Evolutionary conservation across 2,113 vertebrate genomes (phyloP).

Genomic region (Epinephelus lanceolatus): DNA sequence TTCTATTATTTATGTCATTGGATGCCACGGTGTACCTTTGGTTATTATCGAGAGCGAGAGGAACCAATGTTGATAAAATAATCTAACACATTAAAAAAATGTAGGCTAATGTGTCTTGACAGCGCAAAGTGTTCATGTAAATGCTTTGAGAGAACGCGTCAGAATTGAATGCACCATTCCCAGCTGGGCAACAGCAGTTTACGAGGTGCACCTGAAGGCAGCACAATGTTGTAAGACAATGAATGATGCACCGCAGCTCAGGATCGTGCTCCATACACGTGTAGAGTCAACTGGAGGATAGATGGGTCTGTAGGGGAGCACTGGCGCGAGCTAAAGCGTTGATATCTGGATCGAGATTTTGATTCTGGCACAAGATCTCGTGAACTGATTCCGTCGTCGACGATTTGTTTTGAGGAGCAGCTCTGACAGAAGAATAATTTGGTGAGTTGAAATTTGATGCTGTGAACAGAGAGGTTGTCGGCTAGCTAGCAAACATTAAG

Average conservation of each 20-base stretch:
- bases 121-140: too few species aligned
- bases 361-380: neutral
- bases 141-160: too few species aligned
- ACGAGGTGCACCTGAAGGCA: too few species aligned
- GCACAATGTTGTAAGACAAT: neutral
- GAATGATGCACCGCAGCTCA: constrained; percentile 30
- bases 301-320: neutral
- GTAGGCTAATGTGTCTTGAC: too few species aligned
- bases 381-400: neutral
- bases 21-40: too few species aligned
- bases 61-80: too few species aligned
- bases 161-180: too few species aligned
- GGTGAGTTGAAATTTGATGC: constrained; percentile 62
- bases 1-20: too few species aligned
- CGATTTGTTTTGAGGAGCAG: neutral
- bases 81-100: too few species aligned
- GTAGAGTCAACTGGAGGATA: neutral
- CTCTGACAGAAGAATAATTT: constrained; percentile 35
- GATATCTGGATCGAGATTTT: neutral
- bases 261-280: constrained; percentile 61
- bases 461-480: neutral
- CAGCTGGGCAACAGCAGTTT: too few species aligned
- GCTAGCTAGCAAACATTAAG: constrained; percentile 35
- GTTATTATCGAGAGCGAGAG: too few species aligned
- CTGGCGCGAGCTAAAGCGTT: neutral